Evolutionary conservation across 2,888 invertebrate species (phyloP), one percentile per base, ranked within the genome.

Genomic region (Protophormia terraenovae): DNA sequence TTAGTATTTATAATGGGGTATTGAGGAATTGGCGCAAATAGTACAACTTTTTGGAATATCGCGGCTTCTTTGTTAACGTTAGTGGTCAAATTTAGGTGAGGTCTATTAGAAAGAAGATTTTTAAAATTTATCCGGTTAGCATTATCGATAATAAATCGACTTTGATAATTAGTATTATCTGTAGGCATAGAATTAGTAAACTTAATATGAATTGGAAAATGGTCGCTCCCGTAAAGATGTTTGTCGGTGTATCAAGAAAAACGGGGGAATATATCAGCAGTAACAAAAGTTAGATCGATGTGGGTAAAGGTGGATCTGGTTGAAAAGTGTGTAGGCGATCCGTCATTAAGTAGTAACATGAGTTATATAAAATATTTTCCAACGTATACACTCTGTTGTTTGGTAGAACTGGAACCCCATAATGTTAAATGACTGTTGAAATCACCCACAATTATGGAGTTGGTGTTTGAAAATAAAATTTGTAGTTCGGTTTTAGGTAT

Each of bases 171-270:
- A n/a, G 19, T n/a, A n/a, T n/a, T n/a, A n/a, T n/a, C n/a, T n/a
- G 16, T 19, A 12, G 4, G 32, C 29, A 35, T 19, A 45, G 16
- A 10, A 50, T 27, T 47, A 53, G 22, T 58, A n/a, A n/a, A n/a
- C n/a, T 66, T 38, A 8, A 62, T 69, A 24, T 55, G 58, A 14
- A 76, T 79, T 7, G 79, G 79, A n/a, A 69, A 84, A 27, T 80
- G 71, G 19, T 80, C 84, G 14, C 84, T 84, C 12, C 78, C 78
- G 41, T 79, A 41, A 1, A 78, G 67, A 3, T 83, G 47, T 16
- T 64, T 12, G n/a, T 78, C 72, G 12, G 47, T 47, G 16, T 27
- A n/a, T 69, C 75, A 75, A n/a, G 73, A 29, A n/a, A n/a, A n/a
- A n/a, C n/a, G 5, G 62, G 22, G 14, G 69, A 55, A n/a, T 32